Conservation (phyloP, 2,797 vertebrate species). For the Simalia tracyae region DNA sequence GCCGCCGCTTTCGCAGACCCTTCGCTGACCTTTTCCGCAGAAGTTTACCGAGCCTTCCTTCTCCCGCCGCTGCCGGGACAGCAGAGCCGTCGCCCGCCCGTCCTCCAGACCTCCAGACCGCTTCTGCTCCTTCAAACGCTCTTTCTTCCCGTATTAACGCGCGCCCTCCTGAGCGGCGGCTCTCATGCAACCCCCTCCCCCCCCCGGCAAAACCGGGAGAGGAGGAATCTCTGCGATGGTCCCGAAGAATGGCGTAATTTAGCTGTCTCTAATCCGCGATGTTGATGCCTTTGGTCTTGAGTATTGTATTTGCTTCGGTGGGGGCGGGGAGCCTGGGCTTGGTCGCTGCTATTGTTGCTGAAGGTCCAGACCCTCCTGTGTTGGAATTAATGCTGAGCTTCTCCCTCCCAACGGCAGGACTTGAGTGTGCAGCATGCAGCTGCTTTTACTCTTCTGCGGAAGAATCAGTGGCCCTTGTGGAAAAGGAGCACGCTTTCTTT, state of each 20-base stretch:
- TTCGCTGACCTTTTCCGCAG: too few relatives aligned
- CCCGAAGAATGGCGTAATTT: neutral
- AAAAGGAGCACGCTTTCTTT: neutral
- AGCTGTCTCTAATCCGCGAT: too few relatives aligned
- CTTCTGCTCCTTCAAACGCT: too few relatives aligned
- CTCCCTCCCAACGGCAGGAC: neutral
- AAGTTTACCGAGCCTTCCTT: neutral
- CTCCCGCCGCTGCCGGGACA: neutral
- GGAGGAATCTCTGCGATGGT: neutral
- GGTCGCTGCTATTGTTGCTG: neutral
- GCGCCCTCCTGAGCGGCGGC: neutral
- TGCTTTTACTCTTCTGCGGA: neutral
- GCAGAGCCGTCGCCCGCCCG: neutral
- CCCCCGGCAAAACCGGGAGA: neutral
- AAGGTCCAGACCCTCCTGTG: neutral
- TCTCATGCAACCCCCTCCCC: neutral
- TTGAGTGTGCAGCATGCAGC: neutral
- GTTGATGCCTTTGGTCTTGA: neutral
- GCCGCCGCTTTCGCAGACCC: neutral
- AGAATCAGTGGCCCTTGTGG: neutral
- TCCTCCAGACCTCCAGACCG: neutral
- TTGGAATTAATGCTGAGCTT: neutral
- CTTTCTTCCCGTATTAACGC: neutral
- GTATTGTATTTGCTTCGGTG: neutral
- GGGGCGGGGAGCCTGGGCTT: neutral